A percentile compares a stretch with the other conserved stretches of the same genome.
These are phyloP conservation scores for Protomyctophum bolini DNA, from an alignment of 2,113 vertebrate genomes.

Conservation along the genomic window DNA sequence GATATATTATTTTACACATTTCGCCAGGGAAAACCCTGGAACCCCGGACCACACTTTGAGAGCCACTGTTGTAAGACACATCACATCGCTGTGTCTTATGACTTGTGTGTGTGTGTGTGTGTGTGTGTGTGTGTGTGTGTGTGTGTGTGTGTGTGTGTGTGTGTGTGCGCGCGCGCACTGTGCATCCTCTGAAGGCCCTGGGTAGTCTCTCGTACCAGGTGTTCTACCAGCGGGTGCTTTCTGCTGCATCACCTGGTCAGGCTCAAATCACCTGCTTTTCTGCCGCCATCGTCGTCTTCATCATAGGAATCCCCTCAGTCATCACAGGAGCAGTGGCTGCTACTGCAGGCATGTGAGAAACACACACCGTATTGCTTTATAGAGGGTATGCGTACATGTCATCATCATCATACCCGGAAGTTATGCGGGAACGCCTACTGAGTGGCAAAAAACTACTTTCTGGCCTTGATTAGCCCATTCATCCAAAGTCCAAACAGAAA, in stretches of 20 bases:
- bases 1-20: no score
- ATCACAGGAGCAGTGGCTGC: slow-evolving; percentile 74
- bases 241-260: slow-evolving; percentile 50
- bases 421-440: no score
- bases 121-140: not conserved
- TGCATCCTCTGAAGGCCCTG: slow-evolving; percentile 53
- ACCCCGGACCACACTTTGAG: no score
- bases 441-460: no score
- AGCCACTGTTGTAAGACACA: no score
- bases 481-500: no score
- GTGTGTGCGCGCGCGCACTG: not conserved
- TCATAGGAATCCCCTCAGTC: slow-evolving; percentile 69
- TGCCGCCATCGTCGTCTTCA: slow-evolving; percentile 59
- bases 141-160: slow-evolving; percentile 17
- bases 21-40: no score
- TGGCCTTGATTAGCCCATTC: no score
- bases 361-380: not conserved
- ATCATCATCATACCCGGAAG: no score
- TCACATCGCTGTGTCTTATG: no score
- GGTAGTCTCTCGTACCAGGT: slow-evolving; percentile 78
- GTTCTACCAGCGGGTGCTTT: slow-evolving; percentile 81
- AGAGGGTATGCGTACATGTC: no score
- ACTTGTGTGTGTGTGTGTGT: not conserved
- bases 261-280: slow-evolving; percentile 73
- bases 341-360: slow-evolving; percentile 68